Evolutionary conservation across 2,888 invertebrate genomes (phyloP).

Genomic region (Drosophila paramelanica): DNA sequence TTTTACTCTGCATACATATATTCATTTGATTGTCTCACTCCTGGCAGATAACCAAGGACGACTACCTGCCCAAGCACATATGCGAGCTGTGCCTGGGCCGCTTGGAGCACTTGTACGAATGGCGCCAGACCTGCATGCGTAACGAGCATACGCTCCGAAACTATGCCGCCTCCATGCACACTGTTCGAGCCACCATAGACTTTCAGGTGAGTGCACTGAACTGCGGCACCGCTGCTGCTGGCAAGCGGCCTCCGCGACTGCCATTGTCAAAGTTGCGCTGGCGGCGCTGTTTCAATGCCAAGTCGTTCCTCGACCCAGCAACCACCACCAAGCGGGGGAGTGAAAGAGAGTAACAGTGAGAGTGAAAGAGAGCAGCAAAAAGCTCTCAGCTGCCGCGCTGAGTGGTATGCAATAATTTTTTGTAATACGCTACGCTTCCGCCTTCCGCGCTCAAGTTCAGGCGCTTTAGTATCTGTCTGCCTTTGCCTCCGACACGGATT

Average conservation of each 20-base stretch:
- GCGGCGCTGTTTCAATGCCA: constrained; percentile 56
- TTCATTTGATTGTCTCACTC: too few relatives aligned
- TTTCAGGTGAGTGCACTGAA: constrained; percentile 86
- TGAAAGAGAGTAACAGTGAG: constrained; percentile 1
- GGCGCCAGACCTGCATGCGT: constrained; percentile 88
- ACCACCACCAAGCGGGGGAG: constrained; percentile 51
- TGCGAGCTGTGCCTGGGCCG: constrained; percentile 89
- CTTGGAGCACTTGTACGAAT: constrained; percentile 89
- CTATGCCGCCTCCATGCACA: constrained; percentile 89
- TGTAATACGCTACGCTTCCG: constrained; percentile 41
- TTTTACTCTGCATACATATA: too few relatives aligned
- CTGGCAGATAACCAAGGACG: constrained; percentile 89
- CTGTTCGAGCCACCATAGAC: constrained; percentile 88
- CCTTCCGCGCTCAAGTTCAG: constrained; percentile 56
- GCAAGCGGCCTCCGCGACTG: constrained; percentile 61
- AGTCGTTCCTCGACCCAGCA: constrained; percentile 47
- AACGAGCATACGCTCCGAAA: constrained; percentile 89
- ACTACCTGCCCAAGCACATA: constrained; percentile 90
- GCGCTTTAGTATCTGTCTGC: constrained; percentile 69
- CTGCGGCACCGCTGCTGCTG: constrained; percentile 7
- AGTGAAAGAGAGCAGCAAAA: constrained; percentile 7
- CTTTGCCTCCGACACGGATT: constrained; percentile 19
- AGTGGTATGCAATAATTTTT: constrained; percentile 66
- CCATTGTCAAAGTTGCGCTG: constrained; percentile 54
- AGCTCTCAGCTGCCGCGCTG: constrained; percentile 51